Percentiles rank a stretch among this genome's conserved stretches.
Conservation (phyloP, 2,888 invertebrate species). For the Lasioglossum malachurum region DNA sequence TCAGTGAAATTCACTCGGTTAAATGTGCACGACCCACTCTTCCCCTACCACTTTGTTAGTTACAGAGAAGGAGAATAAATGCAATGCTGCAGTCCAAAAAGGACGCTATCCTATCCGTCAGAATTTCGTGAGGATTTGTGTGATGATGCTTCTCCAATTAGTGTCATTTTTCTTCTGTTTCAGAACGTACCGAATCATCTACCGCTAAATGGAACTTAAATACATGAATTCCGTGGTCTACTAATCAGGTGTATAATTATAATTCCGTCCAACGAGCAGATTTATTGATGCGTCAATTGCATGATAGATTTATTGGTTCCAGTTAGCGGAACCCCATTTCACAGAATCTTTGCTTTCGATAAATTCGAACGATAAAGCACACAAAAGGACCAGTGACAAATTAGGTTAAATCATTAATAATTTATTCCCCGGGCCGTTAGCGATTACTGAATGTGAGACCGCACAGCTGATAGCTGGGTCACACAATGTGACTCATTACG, state of each 20-base stretch:
- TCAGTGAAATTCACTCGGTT: not conserved
- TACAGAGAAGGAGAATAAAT: not conserved
- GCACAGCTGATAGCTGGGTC: conserved; percentile 40
- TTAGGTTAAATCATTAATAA: conserved; percentile 73
- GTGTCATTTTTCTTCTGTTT: not conserved
- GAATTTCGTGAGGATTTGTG: not conserved
- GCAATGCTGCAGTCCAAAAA: not conserved
- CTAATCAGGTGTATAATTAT: not conserved
- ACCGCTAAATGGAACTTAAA: not conserved
- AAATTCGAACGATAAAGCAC: not conserved
- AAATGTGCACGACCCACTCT: not conserved
- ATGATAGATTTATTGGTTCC: not conserved
- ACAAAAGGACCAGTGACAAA: conserved; percentile 45
- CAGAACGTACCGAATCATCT: not conserved
- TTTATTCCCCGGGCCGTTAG: conserved; percentile 78
- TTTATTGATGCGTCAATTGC: not conserved
- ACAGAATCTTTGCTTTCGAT: not conserved
- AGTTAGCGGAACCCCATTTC: not conserved
- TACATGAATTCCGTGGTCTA: not conserved
- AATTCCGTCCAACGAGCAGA: not conserved
- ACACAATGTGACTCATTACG: conserved; percentile 80
- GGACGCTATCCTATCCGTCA: fast-evolving
- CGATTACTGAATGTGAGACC: conserved; percentile 73
- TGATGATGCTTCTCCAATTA: not conserved
- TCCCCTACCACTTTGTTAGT: not conserved